phyloP scores from a whole-genome alignment of 2,113 vertebrate species.

The Clarias batrachus region DNA sequence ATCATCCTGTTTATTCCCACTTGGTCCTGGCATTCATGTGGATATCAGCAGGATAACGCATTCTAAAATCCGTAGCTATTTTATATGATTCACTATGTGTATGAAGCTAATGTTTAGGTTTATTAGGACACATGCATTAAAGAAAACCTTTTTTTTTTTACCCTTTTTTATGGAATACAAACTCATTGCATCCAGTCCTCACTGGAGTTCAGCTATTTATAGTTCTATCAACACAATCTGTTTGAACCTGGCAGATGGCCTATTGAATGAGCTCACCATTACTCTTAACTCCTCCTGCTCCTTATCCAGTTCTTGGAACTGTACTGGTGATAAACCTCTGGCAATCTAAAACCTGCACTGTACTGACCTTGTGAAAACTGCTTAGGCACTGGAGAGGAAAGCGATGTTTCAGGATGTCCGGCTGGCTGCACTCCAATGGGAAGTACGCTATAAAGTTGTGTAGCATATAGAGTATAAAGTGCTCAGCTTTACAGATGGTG shows the following conservation, averaged over 20 bases:
- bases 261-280: slow-evolving; percentile 14
- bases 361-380: neutral
- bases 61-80: too few relatives aligned
- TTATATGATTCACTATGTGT: neutral
- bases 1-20: too few relatives aligned
- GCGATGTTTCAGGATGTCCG: neutral
- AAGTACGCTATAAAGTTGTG: neutral
- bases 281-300: neutral
- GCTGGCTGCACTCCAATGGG: slow-evolving; percentile 19
- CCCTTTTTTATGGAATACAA: neutral
- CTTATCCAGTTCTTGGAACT: slow-evolving; percentile 16
- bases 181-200: neutral
- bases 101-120: neutral
- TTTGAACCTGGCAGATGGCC: slow-evolving; percentile 32
- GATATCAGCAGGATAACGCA: too few relatives aligned
- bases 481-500: neutral
- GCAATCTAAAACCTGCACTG: slow-evolving; percentile 26
- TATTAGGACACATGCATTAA: neutral
- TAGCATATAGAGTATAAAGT: slow-evolving; percentile 11
- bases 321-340: slow-evolving; percentile 33
- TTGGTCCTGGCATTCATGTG: too few relatives aligned
- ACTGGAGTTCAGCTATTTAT: slow-evolving; percentile 17
- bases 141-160: neutral
- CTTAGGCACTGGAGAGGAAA: slow-evolving; percentile 22
- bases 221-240: slow-evolving; percentile 6